Conservation (phyloP, 1,140 invertebrate species). For the Euwallacea fornicatus region DNA sequence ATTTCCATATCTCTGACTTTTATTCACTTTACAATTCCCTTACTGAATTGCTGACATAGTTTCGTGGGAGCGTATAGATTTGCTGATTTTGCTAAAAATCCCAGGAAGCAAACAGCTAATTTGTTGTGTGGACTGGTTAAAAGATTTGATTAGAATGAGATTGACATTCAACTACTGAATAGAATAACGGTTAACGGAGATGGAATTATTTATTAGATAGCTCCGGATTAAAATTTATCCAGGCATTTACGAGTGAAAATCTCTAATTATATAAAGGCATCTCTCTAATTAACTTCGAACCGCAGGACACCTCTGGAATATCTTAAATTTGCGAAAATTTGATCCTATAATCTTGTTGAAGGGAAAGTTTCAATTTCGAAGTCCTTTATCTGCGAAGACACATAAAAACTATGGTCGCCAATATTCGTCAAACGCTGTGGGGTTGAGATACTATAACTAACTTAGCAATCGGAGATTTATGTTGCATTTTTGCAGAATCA, state of each 20-base stretch:
- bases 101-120: background rate
- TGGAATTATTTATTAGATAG: conserved; percentile 9
- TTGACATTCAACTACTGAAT: background rate
- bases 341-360: conserved; percentile 2
- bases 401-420: too few relatives aligned
- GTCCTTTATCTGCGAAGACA: background rate
- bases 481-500: too few relatives aligned
- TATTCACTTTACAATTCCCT: conserved; percentile 26
- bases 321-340: conserved; percentile 10
- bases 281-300: conserved; percentile 6
- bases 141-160: too few relatives aligned
- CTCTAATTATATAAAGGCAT: conserved; percentile 13
- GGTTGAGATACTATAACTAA: too few relatives aligned
- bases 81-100: background rate
- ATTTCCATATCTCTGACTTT: conserved; percentile 28
- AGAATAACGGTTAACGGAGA: background rate
- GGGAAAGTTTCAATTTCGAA: background rate
- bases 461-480: too few relatives aligned
- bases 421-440: too few relatives aligned
- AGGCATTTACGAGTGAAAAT: background rate
- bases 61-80: background rate
- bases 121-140: too few relatives aligned
- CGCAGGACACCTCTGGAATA: background rate
- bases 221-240: conserved; percentile 7
- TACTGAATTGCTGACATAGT: conserved; percentile 5